These are phyloP conservation scores for Oscheius sp. DNA, from an alignment of 2,888 invertebrate species.

Conservation along the genomic window DNA sequence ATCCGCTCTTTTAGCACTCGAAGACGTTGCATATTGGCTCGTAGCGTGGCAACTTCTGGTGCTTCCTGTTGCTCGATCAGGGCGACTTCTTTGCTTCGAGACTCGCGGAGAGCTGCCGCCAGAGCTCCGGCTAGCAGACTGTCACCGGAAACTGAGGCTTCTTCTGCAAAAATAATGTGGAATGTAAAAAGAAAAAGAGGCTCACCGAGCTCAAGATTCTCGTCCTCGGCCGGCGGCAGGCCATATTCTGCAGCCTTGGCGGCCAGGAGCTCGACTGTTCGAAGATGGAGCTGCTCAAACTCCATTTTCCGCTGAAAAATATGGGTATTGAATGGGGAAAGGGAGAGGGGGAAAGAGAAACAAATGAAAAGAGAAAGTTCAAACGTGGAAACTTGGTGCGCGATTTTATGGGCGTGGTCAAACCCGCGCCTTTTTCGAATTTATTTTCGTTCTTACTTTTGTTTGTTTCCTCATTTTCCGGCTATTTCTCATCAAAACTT, in stretches of 20 bases:
- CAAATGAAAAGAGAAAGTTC: neutral
- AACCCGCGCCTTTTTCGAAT: neutral
- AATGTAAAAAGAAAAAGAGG: neutral
- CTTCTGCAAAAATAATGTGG: slow-evolving; percentile 1
- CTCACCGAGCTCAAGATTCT: slow-evolving; percentile 34
- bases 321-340: neutral
- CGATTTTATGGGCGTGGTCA: neutral
- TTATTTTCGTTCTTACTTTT: neutral
- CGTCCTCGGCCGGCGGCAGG: slow-evolving; percentile 40
- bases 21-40: slow-evolving; percentile 53
- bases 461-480: neutral
- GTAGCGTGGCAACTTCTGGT: slow-evolving; percentile 46
- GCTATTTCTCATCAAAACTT: neutral
- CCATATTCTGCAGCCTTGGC: slow-evolving; percentile 47
- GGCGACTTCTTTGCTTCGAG: slow-evolving; percentile 27
- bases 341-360: neutral
- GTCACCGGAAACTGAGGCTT: slow-evolving; percentile 17
- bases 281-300: slow-evolving; percentile 51
- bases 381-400: slow-evolving; percentile 7
- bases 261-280: slow-evolving; percentile 54
- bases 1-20: slow-evolving; percentile 49
- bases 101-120: slow-evolving; percentile 26
- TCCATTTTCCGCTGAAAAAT: slow-evolving; percentile 47
- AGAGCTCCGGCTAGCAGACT: slow-evolving; percentile 31
- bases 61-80: slow-evolving; percentile 37